Base-by-base conservation (phyloP, 1,140 invertebrate species). In the Sinella curviseta region DNA sequence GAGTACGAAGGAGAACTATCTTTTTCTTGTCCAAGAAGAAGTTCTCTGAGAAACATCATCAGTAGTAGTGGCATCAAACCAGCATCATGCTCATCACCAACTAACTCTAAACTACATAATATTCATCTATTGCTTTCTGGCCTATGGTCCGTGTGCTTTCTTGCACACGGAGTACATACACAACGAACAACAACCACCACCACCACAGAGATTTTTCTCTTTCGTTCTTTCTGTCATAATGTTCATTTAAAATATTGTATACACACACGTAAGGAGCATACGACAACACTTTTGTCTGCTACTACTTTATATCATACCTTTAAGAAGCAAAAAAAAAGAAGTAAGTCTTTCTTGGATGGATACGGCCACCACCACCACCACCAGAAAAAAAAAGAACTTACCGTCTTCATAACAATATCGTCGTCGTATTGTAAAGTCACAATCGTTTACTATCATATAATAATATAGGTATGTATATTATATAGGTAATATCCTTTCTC, bases 251-350 rank as follows among this genome's bases (percentile, higher is more conserved):
- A 65, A 65, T 65, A 65, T 65, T 12, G 4, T 4, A 14, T 17
- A n/a, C 57, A 65, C 57, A 60, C 24, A 60, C 57, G 14, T n/a
- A 60, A 60, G 24, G 57, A 60, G 57, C 57, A 60, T 60, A 60
- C 12, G 57, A 60, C 57, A 60, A 60, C 57, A 60, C 57, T 17
- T 26, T 17, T n/a, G 12, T 26, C 57, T 60, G 57, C 12, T 60
- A 26, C 3, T 60, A n/a, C 57, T 60, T 60, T 4, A 16, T 14
- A 60, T 3, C 24, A 26, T 26, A 17, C 57, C 24, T 60, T 12
- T n/a, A 8, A 16, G 3, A 8, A 60, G 8, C 57, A n/a, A 14
- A 60, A 60, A 3, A 60, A 26, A 3, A 60, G n/a, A 3, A 3
- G 57, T 26, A 26, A 48, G 39, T 48, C 8, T 12, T 65, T 65